Conservation (phyloP, 1,140 invertebrate genomes). For the Panulirus ornatus region DNA sequence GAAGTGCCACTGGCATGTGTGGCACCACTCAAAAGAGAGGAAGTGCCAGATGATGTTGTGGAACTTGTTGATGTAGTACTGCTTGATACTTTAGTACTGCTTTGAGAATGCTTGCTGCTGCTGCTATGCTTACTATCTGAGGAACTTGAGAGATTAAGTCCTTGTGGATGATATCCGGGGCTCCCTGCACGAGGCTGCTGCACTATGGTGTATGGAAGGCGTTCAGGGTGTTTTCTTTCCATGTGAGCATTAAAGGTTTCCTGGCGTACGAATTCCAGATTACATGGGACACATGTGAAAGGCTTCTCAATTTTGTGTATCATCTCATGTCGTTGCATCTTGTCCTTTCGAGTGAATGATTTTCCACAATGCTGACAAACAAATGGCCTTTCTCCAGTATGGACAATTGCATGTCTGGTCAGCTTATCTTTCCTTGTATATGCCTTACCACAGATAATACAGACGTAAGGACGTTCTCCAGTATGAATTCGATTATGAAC, state of each 20-base stretch:
- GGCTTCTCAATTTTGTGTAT: conserved; percentile 65
- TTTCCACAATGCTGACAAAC: conserved; percentile 67
- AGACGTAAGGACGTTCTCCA: conserved; percentile 61
- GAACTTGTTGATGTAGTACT: conserved; percentile 13
- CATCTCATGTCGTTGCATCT: conserved; percentile 66
- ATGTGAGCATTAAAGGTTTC: conserved; percentile 64
- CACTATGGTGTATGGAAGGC: conserved; percentile 65
- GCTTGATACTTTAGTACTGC: conserved; percentile 21
- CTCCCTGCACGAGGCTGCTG: conserved; percentile 47
- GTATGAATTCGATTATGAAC: conserved; percentile 61
- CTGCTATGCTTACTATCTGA: conserved; percentile 38
- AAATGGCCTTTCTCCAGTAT: conserved; percentile 66
- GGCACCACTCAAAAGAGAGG: background rate
- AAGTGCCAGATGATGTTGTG: background rate
- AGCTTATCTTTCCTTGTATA: conserved; percentile 67
- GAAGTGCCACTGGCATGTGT: conserved; percentile 17
- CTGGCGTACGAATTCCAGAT: conserved; percentile 64
- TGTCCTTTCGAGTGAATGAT: conserved; percentile 62
- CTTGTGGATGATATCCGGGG: conserved; percentile 58
- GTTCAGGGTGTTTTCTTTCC: conserved; percentile 60
- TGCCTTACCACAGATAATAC: conserved; percentile 58
- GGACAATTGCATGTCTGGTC: conserved; percentile 65
- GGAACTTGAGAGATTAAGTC: conserved; percentile 33
- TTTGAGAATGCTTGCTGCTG: conserved; percentile 6
- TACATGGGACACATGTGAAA: conserved; percentile 63